These are phyloP conservation scores for Phaonia tiefii DNA, from an alignment of 2,888 invertebrate species.

Conservation along the genomic window DNA sequence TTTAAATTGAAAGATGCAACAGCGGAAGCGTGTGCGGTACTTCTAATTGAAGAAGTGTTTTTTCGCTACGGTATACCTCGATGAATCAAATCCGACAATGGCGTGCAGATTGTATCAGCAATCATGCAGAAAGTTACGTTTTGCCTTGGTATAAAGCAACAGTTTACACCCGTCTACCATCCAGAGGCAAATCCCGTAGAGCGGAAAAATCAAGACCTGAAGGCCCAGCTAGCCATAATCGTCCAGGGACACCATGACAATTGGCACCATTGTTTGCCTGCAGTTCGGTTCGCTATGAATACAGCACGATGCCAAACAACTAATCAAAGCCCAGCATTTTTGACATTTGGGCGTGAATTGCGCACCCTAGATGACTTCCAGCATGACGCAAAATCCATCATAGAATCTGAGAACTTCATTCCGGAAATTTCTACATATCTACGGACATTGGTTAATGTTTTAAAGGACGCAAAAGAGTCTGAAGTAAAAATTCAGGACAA, in stretches of 20 bases:
- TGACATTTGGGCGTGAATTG: slow-evolving; percentile 75
- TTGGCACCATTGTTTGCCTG: slow-evolving; percentile 4
- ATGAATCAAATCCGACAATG: slow-evolving; percentile 47
- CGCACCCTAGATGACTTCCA: slow-evolving; percentile 70
- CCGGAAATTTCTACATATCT: slow-evolving; percentile 34
- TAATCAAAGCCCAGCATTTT: not conserved
- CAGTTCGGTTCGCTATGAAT: too few relatives aligned
- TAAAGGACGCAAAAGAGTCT: too few relatives aligned
- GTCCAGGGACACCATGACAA: not conserved
- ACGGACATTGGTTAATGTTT: too few relatives aligned
- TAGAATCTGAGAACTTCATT: slow-evolving; percentile 66
- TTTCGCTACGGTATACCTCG: slow-evolving; percentile 52
- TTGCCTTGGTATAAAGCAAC: not conserved
- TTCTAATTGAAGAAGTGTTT: too few relatives aligned
- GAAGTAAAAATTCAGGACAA: not conserved
- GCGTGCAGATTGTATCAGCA: slow-evolving; percentile 37
- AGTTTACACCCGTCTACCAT: slow-evolving; percentile 4
- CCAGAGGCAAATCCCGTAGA: slow-evolving; percentile 10
- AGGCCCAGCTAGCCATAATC: slow-evolving; percentile 10
- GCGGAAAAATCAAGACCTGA: not conserved
- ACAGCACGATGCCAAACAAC: slow-evolving; percentile 17
- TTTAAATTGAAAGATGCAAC: too few relatives aligned
- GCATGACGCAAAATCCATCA: too few relatives aligned
- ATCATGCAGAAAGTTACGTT: not conserved
- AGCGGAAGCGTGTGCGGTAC: too few relatives aligned